Evolutionary conservation across 2,888 invertebrate genomes (phyloP), one percentile per base, ranked within the genome.

Genomic region (Eucera pruinosa): DNA sequence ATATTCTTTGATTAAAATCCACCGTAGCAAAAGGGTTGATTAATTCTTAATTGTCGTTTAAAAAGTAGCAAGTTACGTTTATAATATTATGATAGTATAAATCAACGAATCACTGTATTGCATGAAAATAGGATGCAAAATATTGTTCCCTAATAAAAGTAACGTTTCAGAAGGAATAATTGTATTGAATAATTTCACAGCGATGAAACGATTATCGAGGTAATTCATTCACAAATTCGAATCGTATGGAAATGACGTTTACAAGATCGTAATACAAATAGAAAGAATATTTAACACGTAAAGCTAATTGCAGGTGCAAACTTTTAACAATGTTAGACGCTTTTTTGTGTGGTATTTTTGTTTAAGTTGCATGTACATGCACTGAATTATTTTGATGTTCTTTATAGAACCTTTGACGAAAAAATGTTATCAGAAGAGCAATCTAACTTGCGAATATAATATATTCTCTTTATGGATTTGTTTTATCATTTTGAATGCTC

Each of bases 251-350:
- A n/a, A n/a, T n/a, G n/a, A n/a, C n/a, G n/a, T n/a, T n/a, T n/a
- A n/a, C n/a, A n/a, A 0, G 15, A 25, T 25, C 15, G 15, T 41
- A 41, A 41, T 2, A 15, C 1, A 27, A 62, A 23, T 18, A 11
- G 33, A 64, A n/a, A 20, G 11, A 54, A 70, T 47, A 30, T 39
- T 64, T 13, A 55, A 71, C 39, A 57, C 39, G 72, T 45, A 58
- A 60, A 60, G 64, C 52, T 58, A 50, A 60, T 30, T 25, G 58
- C 20, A 36, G n/a, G 64, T 72, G 74, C 64, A 18, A 57, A 55
- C 52, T 15, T 18, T 27, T 7, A 18, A 43, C 45, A 30, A 15
- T 20, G 36, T 50, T 25, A 2, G 2, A 3, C 20, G 1, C 13
- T 20, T 33, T 15, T 20, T 54, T 3, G n/a, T n/a, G n/a, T n/a